Base-by-base conservation (phyloP, 1,140 invertebrate genomes). In the Diabrotica virgifera region DNA sequence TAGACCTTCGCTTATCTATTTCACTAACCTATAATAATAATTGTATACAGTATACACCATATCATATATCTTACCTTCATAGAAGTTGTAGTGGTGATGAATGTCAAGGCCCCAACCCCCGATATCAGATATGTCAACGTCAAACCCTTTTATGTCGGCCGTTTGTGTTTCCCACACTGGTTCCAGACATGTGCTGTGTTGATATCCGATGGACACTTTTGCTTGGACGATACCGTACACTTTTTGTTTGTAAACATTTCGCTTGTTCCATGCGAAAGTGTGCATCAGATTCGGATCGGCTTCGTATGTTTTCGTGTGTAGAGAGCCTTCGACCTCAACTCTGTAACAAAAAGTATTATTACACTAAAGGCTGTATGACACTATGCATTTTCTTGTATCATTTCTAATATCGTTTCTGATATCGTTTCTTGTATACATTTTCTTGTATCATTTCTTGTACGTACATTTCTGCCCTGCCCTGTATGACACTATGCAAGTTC, bases 1-100 rank as follows among this genome's bases (percentile, higher is more conserved):
- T 24, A 24, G 24, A 24, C 24, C 24, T 24, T 24, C 24, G 1
- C 24, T 24, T 24, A 24, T 24, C 24, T 24, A 24, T 24, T 24
- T 24, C 24, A 24, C 24, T 24, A 24, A 4, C 24, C 24, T 24
- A 24, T 24, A 24, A 24, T 4, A 24, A 24, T 24, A 2, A 24
- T n/a, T n/a, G n/a, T n/a, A n/a, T n/a, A n/a, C n/a, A n/a, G n/a
- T 24, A 24, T 24, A 1, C 4, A 24, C 1, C 4, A 24, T 24
- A 24, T 24, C 24, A 24, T 24, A 24, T 24, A 24, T 5, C 8
- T 59, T 59, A 59, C 94, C 95, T 85, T 97, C 94, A 74, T 96
- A 92, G 83, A 97, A 97, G 78, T 99, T 98, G 81, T 98, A 98
- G 78, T 97, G 94, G 79, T 99, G 96, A 81, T 98, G 96, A 61